Evolutionary conservation across 1,140 invertebrate genomes (phyloP).

Genomic region (Sitodiplosis mosellana): DNA sequence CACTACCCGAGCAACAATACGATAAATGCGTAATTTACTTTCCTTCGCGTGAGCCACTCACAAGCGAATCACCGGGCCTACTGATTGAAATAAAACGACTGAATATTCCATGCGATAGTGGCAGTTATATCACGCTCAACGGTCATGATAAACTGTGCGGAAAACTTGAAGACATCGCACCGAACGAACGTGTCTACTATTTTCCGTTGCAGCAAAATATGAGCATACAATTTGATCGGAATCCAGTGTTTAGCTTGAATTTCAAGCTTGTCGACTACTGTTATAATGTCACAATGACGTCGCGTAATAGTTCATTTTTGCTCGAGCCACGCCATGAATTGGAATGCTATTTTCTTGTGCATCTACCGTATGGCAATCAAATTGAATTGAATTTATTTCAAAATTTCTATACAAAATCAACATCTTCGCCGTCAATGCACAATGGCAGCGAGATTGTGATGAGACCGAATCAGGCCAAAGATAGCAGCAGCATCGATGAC

Average conservation of each 20-base stretch:
- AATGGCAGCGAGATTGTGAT: background rate
- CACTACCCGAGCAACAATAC: conserved; percentile 13
- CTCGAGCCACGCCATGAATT: conserved; percentile 27
- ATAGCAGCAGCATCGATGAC: background rate
- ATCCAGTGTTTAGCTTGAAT: conserved; percentile 35
- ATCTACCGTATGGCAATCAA: conserved; percentile 40
- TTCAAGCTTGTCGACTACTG: conserved; percentile 43
- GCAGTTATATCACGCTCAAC: conserved; percentile 31
- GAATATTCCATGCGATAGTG: conserved; percentile 37
- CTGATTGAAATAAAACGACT: conserved; percentile 37
- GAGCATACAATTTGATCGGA: conserved; percentile 31
- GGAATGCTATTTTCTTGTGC: conserved; percentile 39
- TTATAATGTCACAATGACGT: conserved; percentile 38
- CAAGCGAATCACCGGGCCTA: conserved; percentile 27
- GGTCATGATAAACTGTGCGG: conserved; percentile 29
- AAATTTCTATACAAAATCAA: conserved; percentile 2
- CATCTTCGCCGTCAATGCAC: no score
- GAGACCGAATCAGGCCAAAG: background rate
- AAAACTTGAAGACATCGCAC: conserved; percentile 38
- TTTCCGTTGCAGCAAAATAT: conserved; percentile 26
- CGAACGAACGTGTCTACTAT: conserved; percentile 31
- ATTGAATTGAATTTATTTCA: conserved; percentile 29
- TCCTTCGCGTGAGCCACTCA: conserved; percentile 15
- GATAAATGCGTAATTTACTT: conserved; percentile 24
- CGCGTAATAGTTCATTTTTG: conserved; percentile 37